These are phyloP conservation scores for Rhyacophila evoluta DNA, from an alignment of 2,888 invertebrate species.

Conservation along the genomic window DNA sequence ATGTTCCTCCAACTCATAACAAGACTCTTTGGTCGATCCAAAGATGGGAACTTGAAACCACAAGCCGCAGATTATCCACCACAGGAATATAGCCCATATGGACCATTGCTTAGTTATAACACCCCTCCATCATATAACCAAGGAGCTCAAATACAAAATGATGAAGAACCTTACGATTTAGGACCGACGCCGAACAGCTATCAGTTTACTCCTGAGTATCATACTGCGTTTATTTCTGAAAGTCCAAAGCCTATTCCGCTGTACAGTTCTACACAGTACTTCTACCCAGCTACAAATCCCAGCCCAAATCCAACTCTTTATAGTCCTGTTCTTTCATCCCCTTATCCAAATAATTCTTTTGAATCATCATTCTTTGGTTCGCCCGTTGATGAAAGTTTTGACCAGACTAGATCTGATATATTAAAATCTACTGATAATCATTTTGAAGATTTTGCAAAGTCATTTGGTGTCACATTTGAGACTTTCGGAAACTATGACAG, in stretches of 20 bases:
- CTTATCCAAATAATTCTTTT: constrained; percentile 35
- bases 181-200: not conserved
- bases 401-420: constrained; percentile 37
- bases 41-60: constrained; percentile 57
- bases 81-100: not conserved
- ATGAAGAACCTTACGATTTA: not conserved
- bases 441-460: constrained; percentile 45
- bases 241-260: not conserved
- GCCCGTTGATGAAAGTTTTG: constrained; percentile 27
- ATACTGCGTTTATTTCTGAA: constrained; percentile 16
- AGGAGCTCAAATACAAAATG: not conserved
- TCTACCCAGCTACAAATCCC: not conserved
- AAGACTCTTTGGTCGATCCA: constrained; percentile 70
- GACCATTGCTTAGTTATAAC: not conserved
- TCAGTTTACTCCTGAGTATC: not conserved
- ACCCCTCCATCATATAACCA: not conserved
- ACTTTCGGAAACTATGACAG: constrained; percentile 18
- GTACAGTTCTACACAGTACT: not conserved
- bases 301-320: constrained; percentile 15
- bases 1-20: constrained; percentile 72
- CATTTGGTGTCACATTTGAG: constrained; percentile 43
- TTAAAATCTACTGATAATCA: constrained; percentile 39
- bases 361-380: constrained; percentile 32
- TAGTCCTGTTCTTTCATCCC: constrained; percentile 36
- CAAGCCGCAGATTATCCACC: not conserved